Base-by-base conservation (phyloP, 2,888 invertebrate species). In the Rhamphomyia laevipes region DNA sequence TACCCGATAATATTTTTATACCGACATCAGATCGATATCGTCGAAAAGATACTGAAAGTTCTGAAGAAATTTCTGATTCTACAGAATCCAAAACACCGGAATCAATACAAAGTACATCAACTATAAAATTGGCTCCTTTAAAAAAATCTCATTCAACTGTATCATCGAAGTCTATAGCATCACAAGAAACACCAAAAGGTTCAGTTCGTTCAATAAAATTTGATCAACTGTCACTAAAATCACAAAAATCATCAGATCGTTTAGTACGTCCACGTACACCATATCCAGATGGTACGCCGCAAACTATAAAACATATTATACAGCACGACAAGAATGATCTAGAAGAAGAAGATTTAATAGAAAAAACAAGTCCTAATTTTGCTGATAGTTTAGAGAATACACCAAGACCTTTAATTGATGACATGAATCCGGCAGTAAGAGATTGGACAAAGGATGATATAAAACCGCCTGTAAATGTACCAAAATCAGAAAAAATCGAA, bases 251-350 rank as follows among this genome's bases (percentile, higher is more conserved):
- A 3, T 48, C 47, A 40, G 63, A 63, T 3, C 62, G 61, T 18
- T 55, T 58, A 6, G 45, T 62, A 12, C 64, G 68, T 10, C 67
- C 68, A 1, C 61, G 57, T 17, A 68, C 68, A 4, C 68, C 68
- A 1, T 69, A 63, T 35, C 68, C 68, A 2, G 66, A 66, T 13
- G 59, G 57, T 48, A 61, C 62, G 1, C 62, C 66, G 3, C 59
- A 57, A 18, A 61, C 62, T 1, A 50, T 58, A 4, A 61, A 62
- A 56, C 41, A 35, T 1, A 27, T n/a, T 31, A 15, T 38, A 15
- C 9, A 42, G 3, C 18, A n/a, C 23, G 16, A 38, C 10, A 40
- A 17, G 3, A 40, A 40, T 23, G 33, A 27, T 37, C 30, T 41
- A 12, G n/a, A 12, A 12, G 55, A 55, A 3, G 61, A 64, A n/a